These are phyloP conservation scores for Pitangus sulphuratus DNA, from an alignment of 2,797 vertebrate species.

Conservation along the genomic window DNA sequence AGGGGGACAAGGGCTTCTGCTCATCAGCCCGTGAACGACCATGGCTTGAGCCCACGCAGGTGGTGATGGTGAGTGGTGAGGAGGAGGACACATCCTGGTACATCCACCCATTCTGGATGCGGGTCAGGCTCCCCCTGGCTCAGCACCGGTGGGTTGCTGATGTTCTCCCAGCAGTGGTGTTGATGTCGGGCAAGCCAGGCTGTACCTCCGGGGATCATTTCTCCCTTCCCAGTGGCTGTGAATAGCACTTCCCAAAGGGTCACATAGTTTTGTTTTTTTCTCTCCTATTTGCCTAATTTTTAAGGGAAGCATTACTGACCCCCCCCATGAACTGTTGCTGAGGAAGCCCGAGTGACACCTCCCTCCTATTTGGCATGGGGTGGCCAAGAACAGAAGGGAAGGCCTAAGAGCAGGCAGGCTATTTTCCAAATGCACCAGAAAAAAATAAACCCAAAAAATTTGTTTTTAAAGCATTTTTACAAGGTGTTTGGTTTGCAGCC, in stretches of 20 bases:
- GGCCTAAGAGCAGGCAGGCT: background rate
- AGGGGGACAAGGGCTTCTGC: fast-evolving
- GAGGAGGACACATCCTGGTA: fast-evolving
- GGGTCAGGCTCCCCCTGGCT: background rate
- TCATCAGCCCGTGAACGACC: fast-evolving
- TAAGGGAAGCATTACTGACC: no score
- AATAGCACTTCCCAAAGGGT: background rate
- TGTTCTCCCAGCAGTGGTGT: fast-evolving
- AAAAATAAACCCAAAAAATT: background rate
- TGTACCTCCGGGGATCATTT: background rate
- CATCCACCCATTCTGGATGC: fast-evolving
- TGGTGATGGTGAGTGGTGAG: fast-evolving
- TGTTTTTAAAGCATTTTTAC: background rate
- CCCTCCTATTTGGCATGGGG: background rate
- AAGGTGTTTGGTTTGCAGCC: slow-evolving; percentile 34
- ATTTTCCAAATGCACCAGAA: background rate
- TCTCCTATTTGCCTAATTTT: background rate
- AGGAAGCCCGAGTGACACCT: background rate
- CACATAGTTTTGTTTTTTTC: background rate
- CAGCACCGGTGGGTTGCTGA: fast-evolving
- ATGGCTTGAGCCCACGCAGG: fast-evolving
- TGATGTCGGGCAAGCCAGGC: background rate
- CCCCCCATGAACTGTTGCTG: fast-evolving
- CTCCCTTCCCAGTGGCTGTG: background rate
- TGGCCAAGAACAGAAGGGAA: background rate